These are phyloP conservation scores for Galerucella pusilla DNA, from an alignment of 2,888 invertebrate genomes.

Conservation along the genomic window DNA sequence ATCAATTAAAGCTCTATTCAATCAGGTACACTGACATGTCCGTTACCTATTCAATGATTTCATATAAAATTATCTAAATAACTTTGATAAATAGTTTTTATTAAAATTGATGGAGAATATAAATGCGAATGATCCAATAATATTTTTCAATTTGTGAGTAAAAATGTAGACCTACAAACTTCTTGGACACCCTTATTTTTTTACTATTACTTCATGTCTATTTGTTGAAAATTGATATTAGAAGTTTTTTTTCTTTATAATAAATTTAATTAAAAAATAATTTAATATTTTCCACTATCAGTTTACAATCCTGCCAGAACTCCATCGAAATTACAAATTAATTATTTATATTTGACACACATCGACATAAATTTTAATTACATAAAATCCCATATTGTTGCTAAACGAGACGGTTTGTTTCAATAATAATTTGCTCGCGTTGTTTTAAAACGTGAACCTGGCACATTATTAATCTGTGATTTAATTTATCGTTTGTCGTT, in stretches of 20 bases:
- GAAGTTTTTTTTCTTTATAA: no score
- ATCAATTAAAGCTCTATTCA: conserved; percentile 33
- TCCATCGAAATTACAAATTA: neutral
- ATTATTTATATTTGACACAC: conserved; percentile 8
- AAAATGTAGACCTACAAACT: no score
- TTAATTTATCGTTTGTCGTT: conserved; percentile 2
- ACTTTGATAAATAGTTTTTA: conserved; percentile 30
- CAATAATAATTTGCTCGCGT: conserved; percentile 4
- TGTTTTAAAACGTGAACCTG: neutral
- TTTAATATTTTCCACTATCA: no score
- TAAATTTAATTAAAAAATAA: no score
- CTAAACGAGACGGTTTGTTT: neutral
- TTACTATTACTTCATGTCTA: no score
- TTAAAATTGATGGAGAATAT: conserved; percentile 13
- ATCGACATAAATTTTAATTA: conserved; percentile 8
- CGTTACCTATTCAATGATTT: conserved; percentile 22
- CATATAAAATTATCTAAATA: conserved; percentile 12
- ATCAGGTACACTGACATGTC: conserved; percentile 28
- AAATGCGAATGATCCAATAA: neutral
- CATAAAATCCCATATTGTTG: neutral
- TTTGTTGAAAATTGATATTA: no score
- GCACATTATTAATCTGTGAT: neutral
- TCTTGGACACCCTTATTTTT: no score
- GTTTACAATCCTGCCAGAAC: neutral
- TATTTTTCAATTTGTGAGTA: neutral